phyloP scores from a whole-genome alignment of 2,888 invertebrate species.

The Eupithecia centaureata region DNA sequence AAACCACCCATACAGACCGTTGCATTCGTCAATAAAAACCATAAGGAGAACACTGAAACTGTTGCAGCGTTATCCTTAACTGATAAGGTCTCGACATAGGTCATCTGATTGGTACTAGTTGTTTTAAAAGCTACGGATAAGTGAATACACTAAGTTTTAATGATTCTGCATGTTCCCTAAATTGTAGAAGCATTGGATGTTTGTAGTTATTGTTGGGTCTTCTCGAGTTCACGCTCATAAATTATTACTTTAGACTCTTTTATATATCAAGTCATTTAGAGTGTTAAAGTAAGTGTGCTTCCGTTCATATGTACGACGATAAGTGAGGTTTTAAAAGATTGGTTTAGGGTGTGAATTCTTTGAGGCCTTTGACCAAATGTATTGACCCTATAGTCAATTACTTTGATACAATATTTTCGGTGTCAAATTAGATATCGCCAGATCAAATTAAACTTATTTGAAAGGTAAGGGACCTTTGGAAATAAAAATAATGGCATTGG shows the following conservation, averaged over 20 bases:
- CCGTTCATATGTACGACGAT: not conserved
- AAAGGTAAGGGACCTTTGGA: too few species aligned
- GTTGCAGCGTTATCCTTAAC: constrained; percentile 6
- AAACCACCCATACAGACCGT: constrained; percentile 9
- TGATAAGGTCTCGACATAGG: constrained; percentile 5
- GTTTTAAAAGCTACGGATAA: not conserved
- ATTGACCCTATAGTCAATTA: not conserved
- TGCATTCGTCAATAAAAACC: constrained; percentile 25
- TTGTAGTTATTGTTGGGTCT: not conserved
- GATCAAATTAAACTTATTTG: too few species aligned
- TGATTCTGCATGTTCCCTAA: not conserved
- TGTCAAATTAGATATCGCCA: too few species aligned
- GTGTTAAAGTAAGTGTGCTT: not conserved
- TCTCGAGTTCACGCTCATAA: not conserved
- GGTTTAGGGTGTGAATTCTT: not conserved
- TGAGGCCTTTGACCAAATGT: not conserved
- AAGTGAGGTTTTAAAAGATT: not conserved
- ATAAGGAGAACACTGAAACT: constrained; percentile 20
- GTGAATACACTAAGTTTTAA: not conserved
- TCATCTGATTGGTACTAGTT: not conserved
- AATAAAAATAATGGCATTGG: too few species aligned
- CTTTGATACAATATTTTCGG: not conserved
- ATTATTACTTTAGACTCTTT: not conserved
- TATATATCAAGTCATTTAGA: not conserved
- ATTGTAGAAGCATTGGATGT: not conserved